Evolutionary conservation across 1,140 invertebrate genomes (phyloP).

Genomic region (Drosophila nasuta): DNA sequence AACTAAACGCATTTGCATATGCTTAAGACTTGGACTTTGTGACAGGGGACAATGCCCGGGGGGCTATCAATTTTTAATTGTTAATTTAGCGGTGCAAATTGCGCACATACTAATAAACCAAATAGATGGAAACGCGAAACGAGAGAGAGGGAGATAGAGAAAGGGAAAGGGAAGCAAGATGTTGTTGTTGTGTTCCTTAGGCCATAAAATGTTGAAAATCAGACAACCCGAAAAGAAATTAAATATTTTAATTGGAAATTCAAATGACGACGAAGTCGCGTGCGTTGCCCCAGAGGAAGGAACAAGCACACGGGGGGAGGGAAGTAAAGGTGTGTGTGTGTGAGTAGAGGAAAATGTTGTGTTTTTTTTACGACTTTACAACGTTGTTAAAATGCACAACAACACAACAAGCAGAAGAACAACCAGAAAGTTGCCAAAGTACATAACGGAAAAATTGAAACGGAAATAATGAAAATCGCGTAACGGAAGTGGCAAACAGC

Average conservation of each 20-base stretch:
- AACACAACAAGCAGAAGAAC: constrained; percentile 28
- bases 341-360: constrained; percentile 32
- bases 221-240: constrained; percentile 78
- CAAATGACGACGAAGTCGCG: constrained; percentile 63
- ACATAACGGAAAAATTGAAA: constrained; percentile 81
- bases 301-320: too few species aligned
- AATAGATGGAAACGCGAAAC: not conserved
- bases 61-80: constrained; percentile 83
- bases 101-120: constrained; percentile 56
- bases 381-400: constrained; percentile 78
- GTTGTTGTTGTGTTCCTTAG: constrained; percentile 16
- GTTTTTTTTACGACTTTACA: constrained; percentile 74
- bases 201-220: constrained; percentile 49
- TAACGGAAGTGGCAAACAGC: constrained; percentile 81
- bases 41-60: constrained; percentile 38
- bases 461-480: constrained; percentile 83
- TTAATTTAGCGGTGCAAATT: constrained; percentile 81
- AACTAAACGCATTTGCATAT: constrained; percentile 44
- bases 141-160: not conserved
- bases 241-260: constrained; percentile 84
- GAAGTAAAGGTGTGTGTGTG: constrained; percentile 7
- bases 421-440: constrained; percentile 60
- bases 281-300: constrained; percentile 28
- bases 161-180: constrained; percentile 17
- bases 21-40: constrained; percentile 15